These are phyloP conservation scores for Desmodus rotundus DNA, from an alignment of 2,113 vertebrate species.

Conservation along the genomic window DNA sequence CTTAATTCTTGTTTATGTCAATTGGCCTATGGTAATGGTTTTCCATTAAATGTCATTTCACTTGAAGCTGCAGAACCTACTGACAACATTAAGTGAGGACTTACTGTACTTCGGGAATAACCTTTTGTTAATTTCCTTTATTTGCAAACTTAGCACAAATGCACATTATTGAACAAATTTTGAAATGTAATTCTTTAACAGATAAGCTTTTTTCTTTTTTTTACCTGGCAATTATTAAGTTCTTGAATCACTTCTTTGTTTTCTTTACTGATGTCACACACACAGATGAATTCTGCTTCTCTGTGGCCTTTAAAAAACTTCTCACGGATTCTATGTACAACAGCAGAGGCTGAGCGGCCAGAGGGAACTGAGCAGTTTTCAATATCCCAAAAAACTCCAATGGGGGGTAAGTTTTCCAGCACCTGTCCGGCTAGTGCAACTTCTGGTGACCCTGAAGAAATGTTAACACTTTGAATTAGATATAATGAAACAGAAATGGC, in stretches of 20 bases:
- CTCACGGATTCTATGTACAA: slow-evolving; percentile 93
- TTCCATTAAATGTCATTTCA: background rate
- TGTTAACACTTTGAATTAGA: slow-evolving; percentile 54
- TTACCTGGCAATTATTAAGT: slow-evolving; percentile 99
- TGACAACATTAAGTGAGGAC: background rate
- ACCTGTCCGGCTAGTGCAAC: slow-evolving; percentile 79
- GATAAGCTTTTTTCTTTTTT: background rate
- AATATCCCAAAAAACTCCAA: slow-evolving; percentile 99
- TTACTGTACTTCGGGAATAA: background rate
- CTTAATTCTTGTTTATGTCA: background rate
- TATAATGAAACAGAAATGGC: background rate
- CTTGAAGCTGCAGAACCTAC: background rate
- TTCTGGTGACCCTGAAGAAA: slow-evolving; percentile 87
- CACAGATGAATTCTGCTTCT: slow-evolving; percentile 98
- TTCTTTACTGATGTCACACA: slow-evolving; percentile 99
- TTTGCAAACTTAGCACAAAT: background rate
- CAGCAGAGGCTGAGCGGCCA: slow-evolving; percentile 92
- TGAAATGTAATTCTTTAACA: background rate
- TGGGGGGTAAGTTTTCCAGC: slow-evolving; percentile 93
- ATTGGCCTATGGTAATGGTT: background rate
- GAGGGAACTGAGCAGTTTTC: slow-evolving; percentile 97
- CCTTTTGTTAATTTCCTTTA: background rate
- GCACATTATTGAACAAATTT: background rate
- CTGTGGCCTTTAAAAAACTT: slow-evolving; percentile 96
- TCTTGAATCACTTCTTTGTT: slow-evolving; percentile 98